These are phyloP conservation scores for Coremacera marginata DNA, from an alignment of 2,888 invertebrate genomes.

Conservation along the genomic window DNA sequence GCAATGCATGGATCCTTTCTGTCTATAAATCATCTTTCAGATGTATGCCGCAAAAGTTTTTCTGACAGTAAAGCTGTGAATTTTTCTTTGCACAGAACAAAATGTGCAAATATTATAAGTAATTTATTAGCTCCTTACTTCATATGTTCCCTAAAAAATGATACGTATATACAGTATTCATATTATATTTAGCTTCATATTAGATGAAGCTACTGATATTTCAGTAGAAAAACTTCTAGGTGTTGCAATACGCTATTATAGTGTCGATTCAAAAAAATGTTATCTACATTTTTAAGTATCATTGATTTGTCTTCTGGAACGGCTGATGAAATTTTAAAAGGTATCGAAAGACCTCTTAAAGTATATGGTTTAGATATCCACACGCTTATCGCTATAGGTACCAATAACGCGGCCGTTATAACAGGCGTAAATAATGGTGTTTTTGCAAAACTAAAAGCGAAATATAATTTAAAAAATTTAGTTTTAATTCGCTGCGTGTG, in stretches of 20 bases:
- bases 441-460: not conserved
- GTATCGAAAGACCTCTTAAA: too few species aligned
- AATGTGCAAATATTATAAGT: conserved; percentile 33
- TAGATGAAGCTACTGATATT: too few species aligned
- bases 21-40: conserved; percentile 28
- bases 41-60: conserved; percentile 34
- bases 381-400: not conserved
- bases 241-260: too few species aligned
- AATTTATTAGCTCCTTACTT: conserved; percentile 33
- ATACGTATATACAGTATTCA: conserved; percentile 29
- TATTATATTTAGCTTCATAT: too few species aligned
- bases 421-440: not conserved
- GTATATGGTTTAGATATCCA: too few species aligned
- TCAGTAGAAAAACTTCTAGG: too few species aligned
- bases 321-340: too few species aligned
- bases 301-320: too few species aligned
- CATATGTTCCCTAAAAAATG: conserved; percentile 29
- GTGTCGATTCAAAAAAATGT: too few species aligned
- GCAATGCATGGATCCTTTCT: conserved; percentile 24
- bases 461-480: too few species aligned
- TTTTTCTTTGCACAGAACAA: conserved; percentile 26
- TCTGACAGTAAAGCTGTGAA: conserved; percentile 14
- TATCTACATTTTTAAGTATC: too few species aligned
- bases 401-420: not conserved
- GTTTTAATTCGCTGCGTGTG: conserved; percentile 22